Evolutionary conservation across 2,797 vertebrate species (phyloP), one percentile per base, ranked within the genome.

Genomic region (Tachyglossus aculeatus): DNA sequence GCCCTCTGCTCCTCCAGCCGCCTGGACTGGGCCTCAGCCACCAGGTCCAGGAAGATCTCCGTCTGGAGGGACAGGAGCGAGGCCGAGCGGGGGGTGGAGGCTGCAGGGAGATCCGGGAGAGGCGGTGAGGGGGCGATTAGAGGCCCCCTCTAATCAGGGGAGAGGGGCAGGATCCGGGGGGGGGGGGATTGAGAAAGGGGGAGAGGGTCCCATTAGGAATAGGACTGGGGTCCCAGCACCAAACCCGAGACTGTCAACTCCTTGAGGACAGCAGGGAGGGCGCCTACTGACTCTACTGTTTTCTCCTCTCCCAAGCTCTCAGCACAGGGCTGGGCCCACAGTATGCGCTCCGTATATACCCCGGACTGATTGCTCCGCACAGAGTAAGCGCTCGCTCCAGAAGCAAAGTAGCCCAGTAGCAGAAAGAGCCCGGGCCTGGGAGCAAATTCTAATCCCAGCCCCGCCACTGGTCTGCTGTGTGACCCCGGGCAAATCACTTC

Each of bases 41-140:
- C 86, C 57, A 95, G 76, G 19, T 96, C 94, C 21, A 96, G 94
- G 64, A 96, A 95, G 82, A 94, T 94, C 78, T 96, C 95, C 29
- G 84, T 95, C 90, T 96, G 95, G 83, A 96, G 90, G 2, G 95
- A 96, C 13, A 94, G 94, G 90, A 95, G 92, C 67, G 95, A 96
- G 70, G 78, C 93, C 92, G 80, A 95, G 93, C 64, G 89, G 11
- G 74, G 94, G 90, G 95, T 92, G 25, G 72, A 65, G 60, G 48
- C 79, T 71, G 57, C 71, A 54, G 64, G 57, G 37, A 53, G 48
- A 44, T 67, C 33, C 27, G 31, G 27, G 14, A 18, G 7, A 25
- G 18, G 43, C 25, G 12, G 24, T 5, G n/a, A 44, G 56, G 13
- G 24, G 19, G 31, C 18, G 48, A 9, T 13, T 7, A 24, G 21